Evolutionary conservation across 2,797 vertebrate species (phyloP), one percentile per base, ranked within the genome.

Genomic region (Anabacerthia variegaticeps): DNA sequence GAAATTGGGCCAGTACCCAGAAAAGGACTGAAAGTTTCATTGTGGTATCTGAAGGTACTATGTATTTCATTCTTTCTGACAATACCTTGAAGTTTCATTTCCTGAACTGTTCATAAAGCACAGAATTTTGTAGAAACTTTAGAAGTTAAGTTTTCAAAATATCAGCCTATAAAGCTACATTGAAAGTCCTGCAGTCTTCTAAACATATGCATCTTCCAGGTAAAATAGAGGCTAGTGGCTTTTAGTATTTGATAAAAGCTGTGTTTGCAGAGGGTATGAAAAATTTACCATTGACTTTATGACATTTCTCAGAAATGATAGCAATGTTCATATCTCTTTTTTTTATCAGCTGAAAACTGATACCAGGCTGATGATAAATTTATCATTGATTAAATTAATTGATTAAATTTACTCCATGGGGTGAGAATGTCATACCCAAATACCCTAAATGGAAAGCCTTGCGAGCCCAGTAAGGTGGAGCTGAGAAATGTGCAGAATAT

Each of bases 31-130:
- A 86, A 96, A 96, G 94, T 96, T 96, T 97, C 80, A 88, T 94
- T 97, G 85, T 97, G 56, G n/a, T 95, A 97, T 92, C 89, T 95
- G 87, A 96, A 96, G 62, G 66, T 95, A 77, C 74, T 19, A 8
- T 69, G 30, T 92, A 97, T 96, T 97, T 97, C 1, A 28, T 59
- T 96, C 63, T 95, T 97, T 95, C 80, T 91, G 91, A 95, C 22
- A 37, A 79, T 96, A 9, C 79, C 82, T 83, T 80, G 52, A 8
- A 7, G 34, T 83, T 75, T 88, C 12, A 67, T 95, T 97, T 97
- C 48, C 93, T 93, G 78, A 96, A 93, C 71, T 94, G 74, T 96
- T 97, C 94, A 97, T 96, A 97, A 97, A 97, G 80, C 88, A 96
- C 54, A 93, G 89, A 96, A 96, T 89, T 95, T 76, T 96, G 85